phyloP scores from a whole-genome alignment of 2,888 invertebrate genomes.

The Sminthurides aquaticus region DNA sequence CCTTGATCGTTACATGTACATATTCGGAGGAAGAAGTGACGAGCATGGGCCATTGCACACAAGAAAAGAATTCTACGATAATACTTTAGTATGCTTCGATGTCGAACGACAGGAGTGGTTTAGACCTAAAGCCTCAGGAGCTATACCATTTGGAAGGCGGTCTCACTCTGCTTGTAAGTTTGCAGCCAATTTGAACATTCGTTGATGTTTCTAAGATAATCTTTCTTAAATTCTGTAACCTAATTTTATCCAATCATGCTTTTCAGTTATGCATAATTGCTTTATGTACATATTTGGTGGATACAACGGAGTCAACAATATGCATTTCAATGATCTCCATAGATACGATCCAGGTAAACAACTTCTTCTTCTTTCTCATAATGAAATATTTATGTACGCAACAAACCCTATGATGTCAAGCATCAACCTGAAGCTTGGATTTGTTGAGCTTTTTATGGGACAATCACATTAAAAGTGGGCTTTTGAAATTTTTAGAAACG shows the following conservation, averaged over 20 bases:
- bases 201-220: neutral
- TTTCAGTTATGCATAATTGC: slow-evolving; percentile 67
- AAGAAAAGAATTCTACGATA: slow-evolving; percentile 67
- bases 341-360: slow-evolving; percentile 55
- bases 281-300: slow-evolving; percentile 85
- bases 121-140: slow-evolving; percentile 55
- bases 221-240: neutral
- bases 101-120: slow-evolving; percentile 64
- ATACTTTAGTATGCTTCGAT: slow-evolving; percentile 59
- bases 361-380: no score
- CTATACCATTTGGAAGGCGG: slow-evolving; percentile 66
- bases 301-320: slow-evolving; percentile 66
- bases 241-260: slow-evolving; percentile 11
- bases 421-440: no score
- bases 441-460: no score
- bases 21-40: slow-evolving; percentile 84
- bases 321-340: slow-evolving; percentile 77
- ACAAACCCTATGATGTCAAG: no score
- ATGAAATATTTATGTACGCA: no score
- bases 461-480: neutral
- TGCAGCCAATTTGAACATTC: neutral
- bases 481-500: slow-evolving; percentile 28
- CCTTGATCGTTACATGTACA: slow-evolving; percentile 65
- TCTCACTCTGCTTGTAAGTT: slow-evolving; percentile 84
- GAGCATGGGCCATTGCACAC: slow-evolving; percentile 58